phyloP scores from a whole-genome alignment of 2,888 invertebrate species.

The Notocelia uddmanniana region DNA sequence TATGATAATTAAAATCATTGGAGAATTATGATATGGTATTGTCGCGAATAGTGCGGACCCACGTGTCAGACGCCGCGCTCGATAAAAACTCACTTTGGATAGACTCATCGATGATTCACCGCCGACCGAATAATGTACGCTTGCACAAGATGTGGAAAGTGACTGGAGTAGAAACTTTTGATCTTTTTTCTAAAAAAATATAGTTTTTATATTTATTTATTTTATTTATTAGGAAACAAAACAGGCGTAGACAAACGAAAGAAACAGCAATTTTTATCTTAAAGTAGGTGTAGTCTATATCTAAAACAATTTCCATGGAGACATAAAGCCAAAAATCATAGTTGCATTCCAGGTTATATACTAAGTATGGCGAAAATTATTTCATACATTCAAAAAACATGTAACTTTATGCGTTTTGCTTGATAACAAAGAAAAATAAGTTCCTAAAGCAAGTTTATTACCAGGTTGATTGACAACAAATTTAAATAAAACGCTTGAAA shows the following conservation, averaged over 20 bases:
- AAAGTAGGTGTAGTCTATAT: too few species aligned
- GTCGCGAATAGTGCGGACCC: conserved; percentile 52
- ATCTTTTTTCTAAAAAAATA: too few species aligned
- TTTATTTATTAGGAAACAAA: too few species aligned
- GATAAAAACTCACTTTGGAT: conserved; percentile 81
- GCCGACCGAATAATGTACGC: conserved; percentile 70
- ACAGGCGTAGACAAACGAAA: too few species aligned
- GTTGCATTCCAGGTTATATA: too few species aligned
- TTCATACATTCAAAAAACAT: too few species aligned
- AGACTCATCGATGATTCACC: conserved; percentile 85
- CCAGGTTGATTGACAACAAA: too few species aligned
- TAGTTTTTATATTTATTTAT: too few species aligned
- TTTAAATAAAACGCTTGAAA: neutral
- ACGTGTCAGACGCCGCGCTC: conserved; percentile 57
- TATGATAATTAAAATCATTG: conserved; percentile 18
- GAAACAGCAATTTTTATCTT: too few species aligned
- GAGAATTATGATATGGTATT: conserved; percentile 50
- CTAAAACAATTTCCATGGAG: too few species aligned
- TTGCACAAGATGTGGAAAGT: conserved; percentile 78
- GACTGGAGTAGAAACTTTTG: conserved; percentile 63
- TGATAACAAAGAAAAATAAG: neutral
- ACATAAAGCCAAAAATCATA: too few species aligned
- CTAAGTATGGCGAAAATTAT: too few species aligned
- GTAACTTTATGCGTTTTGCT: neutral
- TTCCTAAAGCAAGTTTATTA: neutral